Base-by-base conservation (phyloP, 2,888 invertebrate species). In the Unio pictorum region DNA sequence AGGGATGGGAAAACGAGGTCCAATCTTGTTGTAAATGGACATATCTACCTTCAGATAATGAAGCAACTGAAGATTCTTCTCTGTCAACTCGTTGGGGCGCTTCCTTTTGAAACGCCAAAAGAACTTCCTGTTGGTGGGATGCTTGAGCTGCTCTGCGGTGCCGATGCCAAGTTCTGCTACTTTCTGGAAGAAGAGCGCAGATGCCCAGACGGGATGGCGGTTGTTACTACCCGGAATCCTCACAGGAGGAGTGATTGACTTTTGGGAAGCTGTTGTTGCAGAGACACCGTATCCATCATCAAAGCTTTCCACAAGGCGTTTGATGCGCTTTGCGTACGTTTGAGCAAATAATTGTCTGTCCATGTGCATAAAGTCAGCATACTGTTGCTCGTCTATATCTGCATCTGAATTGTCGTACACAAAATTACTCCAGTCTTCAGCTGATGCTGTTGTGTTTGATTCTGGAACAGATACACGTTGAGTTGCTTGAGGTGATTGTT, bases 181-280 rank as follows among this genome's bases (percentile, higher is more conserved):
- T 62, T 80, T 80, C 60, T 80, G 75, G 67, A 80, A 80, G 68
- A 80, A 80, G n/a, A 80, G 66, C 17, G 76, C 80, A 4, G 78
- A 76, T 0, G 76, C 80, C 80, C 80, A 80, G 2, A 76, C 76
- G 6, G 80, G 80, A 61, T 80, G 78, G 11, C 75, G 45, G 68
- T 80, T 80, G 67, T 76, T 76, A 26, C 75, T 80, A 3, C 78
- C 78, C 11, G 72, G 75, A 61, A 78, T 69, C 26, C 73, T 67
- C 55, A 80, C 80, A 61, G 78, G 78, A n/a, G 80, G 80, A 0
- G 80, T 74, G n/a, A 80, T 80, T 58, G 80, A 80, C 64, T 80
- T 78, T 64, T 80, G 80, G n/a, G 80, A 76, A n/a, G 80, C 80
- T 17, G 78, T 78, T 28, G 80, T 78, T 15, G 80, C 80, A 0